Percentiles rank a stretch among this genome's conserved stretches.
Evolutionary conservation across 2,888 invertebrate species (phyloP).

Genomic region (Arctia plantaginis): DNA sequence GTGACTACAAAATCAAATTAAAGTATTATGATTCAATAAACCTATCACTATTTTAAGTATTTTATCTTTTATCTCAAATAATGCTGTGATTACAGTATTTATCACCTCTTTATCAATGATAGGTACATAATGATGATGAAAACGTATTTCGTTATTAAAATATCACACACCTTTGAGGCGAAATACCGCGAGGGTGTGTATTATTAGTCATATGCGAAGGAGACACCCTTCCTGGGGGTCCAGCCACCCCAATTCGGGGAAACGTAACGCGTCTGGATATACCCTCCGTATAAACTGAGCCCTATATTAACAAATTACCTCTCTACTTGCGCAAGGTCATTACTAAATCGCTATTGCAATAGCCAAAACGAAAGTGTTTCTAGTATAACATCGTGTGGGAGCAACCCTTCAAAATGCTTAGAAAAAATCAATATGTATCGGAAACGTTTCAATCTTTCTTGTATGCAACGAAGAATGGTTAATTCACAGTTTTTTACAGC

Average conservation of each 20-base stretch:
- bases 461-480: conserved; percentile 36
- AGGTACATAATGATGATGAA: conserved; percentile 23
- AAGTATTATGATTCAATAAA: conserved; percentile 29
- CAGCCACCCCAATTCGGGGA: conserved; percentile 68
- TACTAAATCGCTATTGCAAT: conserved; percentile 38
- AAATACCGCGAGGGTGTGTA: conserved; percentile 38
- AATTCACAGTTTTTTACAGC: conserved; percentile 53
- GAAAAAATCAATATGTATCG: conserved; percentile 53
- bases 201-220: conserved; percentile 50
- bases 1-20: neutral
- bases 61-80: conserved; percentile 29
- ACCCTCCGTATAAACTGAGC: conserved; percentile 50
- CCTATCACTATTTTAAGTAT: conserved; percentile 26
- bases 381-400: conserved; percentile 48
- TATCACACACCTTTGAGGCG: conserved; percentile 22
- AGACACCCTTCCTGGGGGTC: conserved; percentile 62
- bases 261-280: conserved; percentile 54
- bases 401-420: conserved; percentile 34
- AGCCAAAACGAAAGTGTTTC: conserved; percentile 38
- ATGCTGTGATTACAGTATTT: conserved; percentile 20
- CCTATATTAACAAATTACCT: conserved; percentile 59
- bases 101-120: conserved; percentile 24
- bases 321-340: conserved; percentile 57
- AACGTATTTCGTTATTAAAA: conserved; percentile 23
- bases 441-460: conserved; percentile 37